A percentile compares a stretch with the other conserved stretches of the same genome.
These are phyloP conservation scores for Monarcha castaneiventris DNA, from an alignment of 2,113 vertebrate species.

Conservation along the genomic window DNA sequence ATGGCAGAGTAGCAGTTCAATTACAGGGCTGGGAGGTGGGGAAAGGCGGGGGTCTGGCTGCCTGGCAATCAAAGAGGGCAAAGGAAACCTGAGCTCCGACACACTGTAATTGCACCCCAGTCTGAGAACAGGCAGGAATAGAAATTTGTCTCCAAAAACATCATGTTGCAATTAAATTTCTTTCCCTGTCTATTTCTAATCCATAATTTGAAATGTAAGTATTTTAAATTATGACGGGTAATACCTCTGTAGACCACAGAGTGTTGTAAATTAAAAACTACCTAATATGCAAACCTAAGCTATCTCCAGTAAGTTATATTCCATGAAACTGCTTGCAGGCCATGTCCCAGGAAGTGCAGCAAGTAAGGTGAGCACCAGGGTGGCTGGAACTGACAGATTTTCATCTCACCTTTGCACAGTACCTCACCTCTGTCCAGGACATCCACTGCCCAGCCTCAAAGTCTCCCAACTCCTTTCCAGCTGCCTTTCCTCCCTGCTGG, in stretches of 20 bases:
- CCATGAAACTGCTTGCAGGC: background rate
- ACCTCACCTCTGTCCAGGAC: background rate
- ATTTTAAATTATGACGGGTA: background rate
- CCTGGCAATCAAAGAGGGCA: constrained; percentile 42
- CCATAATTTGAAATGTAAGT: background rate
- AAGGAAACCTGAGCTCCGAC: background rate
- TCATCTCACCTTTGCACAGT: background rate
- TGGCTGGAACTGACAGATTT: background rate
- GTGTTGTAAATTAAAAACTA: background rate
- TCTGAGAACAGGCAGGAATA: background rate
- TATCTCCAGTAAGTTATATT: background rate
- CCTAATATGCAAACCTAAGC: background rate
- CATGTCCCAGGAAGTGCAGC: background rate
- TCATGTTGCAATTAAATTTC: background rate
- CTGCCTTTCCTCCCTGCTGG: background rate
- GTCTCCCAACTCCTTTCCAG: rapidly evolving
- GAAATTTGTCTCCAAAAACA: background rate
- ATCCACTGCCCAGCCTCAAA: background rate
- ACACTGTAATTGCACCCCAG: constrained; percentile 3
- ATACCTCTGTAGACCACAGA: background rate
- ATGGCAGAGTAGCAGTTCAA: constrained; percentile 55
- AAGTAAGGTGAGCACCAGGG: background rate
- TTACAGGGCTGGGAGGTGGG: constrained; percentile 61
- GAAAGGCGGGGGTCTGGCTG: constrained; percentile 25
- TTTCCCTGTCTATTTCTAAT: constrained; percentile 6